A percentile compares a stretch with the other conserved stretches of the same genome.
These are phyloP conservation scores for Pantherophis vulpinus DNA, from an alignment of 2,797 vertebrate species.

Conservation along the genomic window DNA sequence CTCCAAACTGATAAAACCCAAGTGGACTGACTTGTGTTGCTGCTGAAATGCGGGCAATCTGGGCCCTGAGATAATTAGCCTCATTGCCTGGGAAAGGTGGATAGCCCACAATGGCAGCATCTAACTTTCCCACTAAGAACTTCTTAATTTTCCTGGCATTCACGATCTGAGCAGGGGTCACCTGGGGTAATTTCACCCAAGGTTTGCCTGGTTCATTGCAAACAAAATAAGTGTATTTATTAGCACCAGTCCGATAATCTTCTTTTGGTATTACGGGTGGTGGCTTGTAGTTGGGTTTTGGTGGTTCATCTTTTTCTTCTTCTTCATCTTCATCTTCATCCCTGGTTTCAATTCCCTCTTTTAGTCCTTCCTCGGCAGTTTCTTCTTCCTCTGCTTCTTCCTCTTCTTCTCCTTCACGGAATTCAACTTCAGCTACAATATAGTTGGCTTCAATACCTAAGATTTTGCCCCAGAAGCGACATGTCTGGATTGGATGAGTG, in stretches of 20 bases:
- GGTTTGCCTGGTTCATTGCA: conserved; percentile 86
- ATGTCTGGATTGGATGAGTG: conserved; percentile 75
- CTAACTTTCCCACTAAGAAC: conserved; percentile 86
- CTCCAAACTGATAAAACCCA: conserved; percentile 84
- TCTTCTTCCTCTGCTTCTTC: conserved; percentile 67
- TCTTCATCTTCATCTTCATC: conserved; percentile 59
- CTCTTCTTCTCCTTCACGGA: conserved; percentile 66
- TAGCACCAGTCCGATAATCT: conserved; percentile 78
- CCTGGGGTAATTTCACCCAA: conserved; percentile 85
- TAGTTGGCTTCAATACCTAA: conserved; percentile 85
- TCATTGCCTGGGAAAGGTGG: conserved; percentile 93
- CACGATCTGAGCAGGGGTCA: conserved; percentile 87
- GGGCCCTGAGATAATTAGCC: conserved; percentile 87
- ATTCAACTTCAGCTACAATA: conserved; percentile 79
- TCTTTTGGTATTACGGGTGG: conserved; percentile 81
- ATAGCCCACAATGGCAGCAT: conserved; percentile 81
- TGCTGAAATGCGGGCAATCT: conserved; percentile 93
- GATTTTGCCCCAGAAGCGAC: conserved; percentile 94
- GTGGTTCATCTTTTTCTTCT: conserved; percentile 63
- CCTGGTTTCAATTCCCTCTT: conserved; percentile 38
- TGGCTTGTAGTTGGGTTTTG: conserved; percentile 76
- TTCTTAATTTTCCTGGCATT: conserved; percentile 86
- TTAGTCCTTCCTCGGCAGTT: conserved; percentile 47
- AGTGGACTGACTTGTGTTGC: conserved; percentile 88
- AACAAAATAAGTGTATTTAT: conserved; percentile 89